phyloP scores from a whole-genome alignment of 2,113 vertebrate genomes.

The Eidolon helvum region DNA sequence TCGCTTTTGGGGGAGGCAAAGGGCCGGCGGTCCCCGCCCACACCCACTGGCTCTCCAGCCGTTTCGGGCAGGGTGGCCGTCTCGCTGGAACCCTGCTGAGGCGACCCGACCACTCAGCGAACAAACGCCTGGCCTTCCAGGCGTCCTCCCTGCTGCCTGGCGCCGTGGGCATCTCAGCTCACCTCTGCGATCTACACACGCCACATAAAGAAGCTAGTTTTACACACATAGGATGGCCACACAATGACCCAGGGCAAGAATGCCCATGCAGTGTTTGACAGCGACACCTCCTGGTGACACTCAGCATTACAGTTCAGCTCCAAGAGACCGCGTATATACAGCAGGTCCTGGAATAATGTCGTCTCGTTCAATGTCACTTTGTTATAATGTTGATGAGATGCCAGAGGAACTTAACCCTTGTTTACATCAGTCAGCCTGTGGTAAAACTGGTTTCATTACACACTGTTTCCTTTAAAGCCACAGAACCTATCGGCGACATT shows the following conservation, averaged over 20 bases:
- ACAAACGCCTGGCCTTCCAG: background rate
- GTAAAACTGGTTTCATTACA: background rate
- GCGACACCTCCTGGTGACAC: background rate
- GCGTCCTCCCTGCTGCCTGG: background rate
- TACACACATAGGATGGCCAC: rapidly evolving
- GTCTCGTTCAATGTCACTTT: background rate
- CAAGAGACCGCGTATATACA: rapidly evolving
- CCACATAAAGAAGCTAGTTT: background rate
- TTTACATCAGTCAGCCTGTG: background rate
- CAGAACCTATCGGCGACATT: background rate
- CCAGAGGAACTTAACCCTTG: background rate
- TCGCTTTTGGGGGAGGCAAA: background rate
- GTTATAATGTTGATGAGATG: background rate
- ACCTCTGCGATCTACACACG: background rate
- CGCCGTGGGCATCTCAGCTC: background rate
- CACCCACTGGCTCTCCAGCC: background rate
- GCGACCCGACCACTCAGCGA: background rate
- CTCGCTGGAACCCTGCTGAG: background rate
- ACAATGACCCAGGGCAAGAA: rapidly evolving
- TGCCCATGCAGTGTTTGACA: rapidly evolving
- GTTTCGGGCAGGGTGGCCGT: background rate
- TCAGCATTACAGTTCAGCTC: background rate
- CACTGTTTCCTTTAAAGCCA: background rate
- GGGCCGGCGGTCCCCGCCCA: rapidly evolving
- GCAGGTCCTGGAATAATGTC: background rate